Evolutionary conservation across 2,113 vertebrate genomes (phyloP).

Genomic region (Prionailurus viverrinus): DNA sequence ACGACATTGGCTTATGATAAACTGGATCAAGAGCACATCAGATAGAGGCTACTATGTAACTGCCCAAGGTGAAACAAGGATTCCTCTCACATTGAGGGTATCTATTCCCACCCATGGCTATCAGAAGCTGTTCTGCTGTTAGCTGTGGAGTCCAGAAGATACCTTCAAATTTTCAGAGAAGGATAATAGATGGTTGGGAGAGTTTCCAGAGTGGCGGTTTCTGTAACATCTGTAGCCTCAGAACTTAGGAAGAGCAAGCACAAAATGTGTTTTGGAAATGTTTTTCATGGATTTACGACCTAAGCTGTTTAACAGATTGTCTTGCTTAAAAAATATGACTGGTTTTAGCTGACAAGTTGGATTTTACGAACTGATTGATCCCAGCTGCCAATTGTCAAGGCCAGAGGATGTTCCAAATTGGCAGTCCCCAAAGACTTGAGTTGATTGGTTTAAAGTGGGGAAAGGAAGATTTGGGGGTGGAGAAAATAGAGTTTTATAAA

Average conservation of each 20-base stretch:
- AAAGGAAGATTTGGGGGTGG: neutral
- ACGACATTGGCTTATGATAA: conserved; percentile 18
- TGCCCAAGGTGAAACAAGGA: neutral
- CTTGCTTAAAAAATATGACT: conserved; percentile 81
- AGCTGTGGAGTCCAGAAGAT: neutral
- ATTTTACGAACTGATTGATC: conserved; percentile 84
- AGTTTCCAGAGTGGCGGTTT: conserved; percentile 65
- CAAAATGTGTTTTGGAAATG: conserved; percentile 77
- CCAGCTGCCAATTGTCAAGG: conserved; percentile 79
- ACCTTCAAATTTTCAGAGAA: neutral
- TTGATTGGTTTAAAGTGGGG: conserved; percentile 24
- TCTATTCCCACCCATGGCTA: neutral
- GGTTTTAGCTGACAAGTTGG: conserved; percentile 83
- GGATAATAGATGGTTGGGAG: conserved; percentile 26
- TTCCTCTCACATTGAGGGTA: neutral
- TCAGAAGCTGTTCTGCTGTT: neutral
- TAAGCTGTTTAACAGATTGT: conserved; percentile 86
- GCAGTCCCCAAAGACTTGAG: conserved; percentile 49
- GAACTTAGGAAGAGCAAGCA: conserved; percentile 67
- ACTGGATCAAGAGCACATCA: neutral
- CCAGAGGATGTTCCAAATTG: conserved; percentile 77
- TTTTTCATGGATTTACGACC: conserved; percentile 76
- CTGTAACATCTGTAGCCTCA: conserved; percentile 46
- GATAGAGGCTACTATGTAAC: neutral
- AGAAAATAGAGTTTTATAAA: conserved; percentile 55